Percentiles rank a stretch among this genome's conserved stretches.
Evolutionary conservation across 2,888 invertebrate genomes (phyloP).

Genomic region (Eupithecia subumbrata): DNA sequence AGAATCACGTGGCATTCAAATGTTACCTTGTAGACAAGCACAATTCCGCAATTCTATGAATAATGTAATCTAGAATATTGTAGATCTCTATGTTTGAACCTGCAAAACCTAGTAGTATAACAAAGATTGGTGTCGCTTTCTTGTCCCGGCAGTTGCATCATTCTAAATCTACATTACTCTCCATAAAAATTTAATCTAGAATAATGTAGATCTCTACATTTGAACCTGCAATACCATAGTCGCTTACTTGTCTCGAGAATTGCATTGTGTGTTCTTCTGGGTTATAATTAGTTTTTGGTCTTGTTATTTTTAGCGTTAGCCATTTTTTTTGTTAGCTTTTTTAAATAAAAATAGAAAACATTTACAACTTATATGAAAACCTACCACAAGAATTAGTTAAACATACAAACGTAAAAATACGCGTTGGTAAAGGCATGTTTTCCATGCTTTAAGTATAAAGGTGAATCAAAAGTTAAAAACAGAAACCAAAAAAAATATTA

Average conservation of each 20-base stretch:
- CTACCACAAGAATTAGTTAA: neutral
- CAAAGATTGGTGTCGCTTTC: neutral
- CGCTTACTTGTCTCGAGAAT: neutral
- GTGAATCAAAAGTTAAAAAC: neutral
- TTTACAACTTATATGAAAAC: no score
- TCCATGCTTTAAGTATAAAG: neutral
- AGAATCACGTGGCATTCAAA: slow-evolving; percentile 9
- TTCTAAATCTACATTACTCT: no score
- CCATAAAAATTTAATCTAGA: no score
- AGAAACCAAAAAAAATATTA: neutral
- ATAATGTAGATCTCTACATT: no score
- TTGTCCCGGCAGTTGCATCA: neutral
- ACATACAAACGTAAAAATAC: neutral
- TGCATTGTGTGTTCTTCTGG: neutral
- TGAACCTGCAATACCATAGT: no score
- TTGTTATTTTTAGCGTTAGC: no score
- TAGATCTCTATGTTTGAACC: neutral
- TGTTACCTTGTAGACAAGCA: neutral
- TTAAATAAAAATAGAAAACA: no score
- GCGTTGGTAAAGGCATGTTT: neutral
- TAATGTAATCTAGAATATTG: slow-evolving; percentile 17
- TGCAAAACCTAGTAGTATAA: neutral
- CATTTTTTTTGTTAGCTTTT: no score
- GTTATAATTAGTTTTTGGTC: neutral
- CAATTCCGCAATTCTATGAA: slow-evolving; percentile 8